A percentile compares a stretch with the other conserved stretches of the same genome.
phyloP scores from a whole-genome alignment of 2,888 invertebrate genomes.

The Miltochrista miniata region DNA sequence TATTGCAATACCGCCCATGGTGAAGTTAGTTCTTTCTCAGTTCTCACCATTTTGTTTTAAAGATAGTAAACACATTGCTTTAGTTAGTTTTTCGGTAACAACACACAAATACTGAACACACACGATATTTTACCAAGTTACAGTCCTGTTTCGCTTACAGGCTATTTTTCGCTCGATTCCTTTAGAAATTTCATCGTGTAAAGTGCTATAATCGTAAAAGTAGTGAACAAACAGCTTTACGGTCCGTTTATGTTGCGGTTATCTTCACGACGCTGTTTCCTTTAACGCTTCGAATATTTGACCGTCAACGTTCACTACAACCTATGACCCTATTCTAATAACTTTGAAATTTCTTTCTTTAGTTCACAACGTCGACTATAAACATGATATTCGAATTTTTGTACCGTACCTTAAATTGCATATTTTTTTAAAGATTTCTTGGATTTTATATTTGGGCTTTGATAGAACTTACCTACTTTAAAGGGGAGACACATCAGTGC shows the following conservation, averaged over 20 bases:
- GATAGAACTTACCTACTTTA: no score
- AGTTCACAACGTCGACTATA: constrained; percentile 17
- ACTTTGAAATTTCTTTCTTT: constrained; percentile 28
- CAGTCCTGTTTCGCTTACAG: constrained; percentile 25
- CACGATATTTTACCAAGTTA: constrained; percentile 18
- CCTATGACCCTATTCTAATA: constrained; percentile 42
- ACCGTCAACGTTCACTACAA: constrained; percentile 38
- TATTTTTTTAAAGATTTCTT: constrained; percentile 8
- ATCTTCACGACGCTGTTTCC: constrained; percentile 45
- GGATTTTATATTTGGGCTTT: no score
- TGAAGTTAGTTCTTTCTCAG: no score
- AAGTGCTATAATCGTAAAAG: constrained; percentile 55
- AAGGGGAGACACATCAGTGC: no score
- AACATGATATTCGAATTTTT: constrained; percentile 16
- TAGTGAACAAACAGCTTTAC: constrained; percentile 58
- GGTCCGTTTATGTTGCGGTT: constrained; percentile 58
- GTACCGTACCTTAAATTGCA: constrained; percentile 16
- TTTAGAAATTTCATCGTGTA: constrained; percentile 33
- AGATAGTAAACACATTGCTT: background rate
- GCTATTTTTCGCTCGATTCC: constrained; percentile 24
- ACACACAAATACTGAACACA: no score
- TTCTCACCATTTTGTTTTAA: no score
- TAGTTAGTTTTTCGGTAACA: background rate
- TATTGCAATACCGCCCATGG: no score
- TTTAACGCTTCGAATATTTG: constrained; percentile 42